A percentile compares a stretch with the other conserved stretches of the same genome.
phyloP scores from a whole-genome alignment of 2,888 invertebrate species.

The Limenitis arthemis region DNA sequence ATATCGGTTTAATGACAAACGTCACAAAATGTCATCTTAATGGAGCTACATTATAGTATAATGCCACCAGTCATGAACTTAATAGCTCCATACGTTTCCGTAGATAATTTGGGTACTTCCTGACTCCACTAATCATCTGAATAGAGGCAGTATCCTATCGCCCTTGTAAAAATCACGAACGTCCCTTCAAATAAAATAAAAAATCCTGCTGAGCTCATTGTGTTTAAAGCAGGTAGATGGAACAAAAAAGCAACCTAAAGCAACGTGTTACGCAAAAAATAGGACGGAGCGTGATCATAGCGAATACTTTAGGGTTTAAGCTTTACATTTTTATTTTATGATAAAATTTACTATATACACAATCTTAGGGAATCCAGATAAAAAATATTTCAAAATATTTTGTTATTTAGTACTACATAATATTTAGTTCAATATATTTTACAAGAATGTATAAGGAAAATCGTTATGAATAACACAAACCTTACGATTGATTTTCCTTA shows the following conservation, averaged over 20 bases:
- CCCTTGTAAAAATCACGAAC: slow-evolving; percentile 63
- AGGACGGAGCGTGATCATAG: slow-evolving; percentile 50
- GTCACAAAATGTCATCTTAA: no score
- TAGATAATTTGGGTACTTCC: slow-evolving; percentile 41
- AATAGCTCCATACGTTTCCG: slow-evolving; percentile 2
- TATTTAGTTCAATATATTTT: no score
- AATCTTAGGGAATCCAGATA: no score
- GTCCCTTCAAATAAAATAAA: slow-evolving; percentile 54
- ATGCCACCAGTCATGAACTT: no score
- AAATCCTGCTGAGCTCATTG: slow-evolving; percentile 46
- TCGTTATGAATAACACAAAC: no score
- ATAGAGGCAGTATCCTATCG: slow-evolving; percentile 67
- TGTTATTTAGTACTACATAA: no score
- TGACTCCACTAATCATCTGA: slow-evolving; percentile 50
- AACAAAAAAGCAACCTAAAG: slow-evolving; percentile 47
- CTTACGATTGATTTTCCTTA: no score
- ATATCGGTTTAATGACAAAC: no score
- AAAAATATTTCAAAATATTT: no score
- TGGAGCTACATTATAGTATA: no score
- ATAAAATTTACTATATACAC: no score
- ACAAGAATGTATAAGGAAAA: no score
- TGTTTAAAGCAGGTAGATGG: slow-evolving; percentile 56
- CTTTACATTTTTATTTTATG: slow-evolving; percentile 37
- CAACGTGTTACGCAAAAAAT: slow-evolving; percentile 47
- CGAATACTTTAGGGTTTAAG: slow-evolving; percentile 53